Evolutionary conservation across 1,140 invertebrate genomes (phyloP).

Genomic region (Nephila pilipes): DNA sequence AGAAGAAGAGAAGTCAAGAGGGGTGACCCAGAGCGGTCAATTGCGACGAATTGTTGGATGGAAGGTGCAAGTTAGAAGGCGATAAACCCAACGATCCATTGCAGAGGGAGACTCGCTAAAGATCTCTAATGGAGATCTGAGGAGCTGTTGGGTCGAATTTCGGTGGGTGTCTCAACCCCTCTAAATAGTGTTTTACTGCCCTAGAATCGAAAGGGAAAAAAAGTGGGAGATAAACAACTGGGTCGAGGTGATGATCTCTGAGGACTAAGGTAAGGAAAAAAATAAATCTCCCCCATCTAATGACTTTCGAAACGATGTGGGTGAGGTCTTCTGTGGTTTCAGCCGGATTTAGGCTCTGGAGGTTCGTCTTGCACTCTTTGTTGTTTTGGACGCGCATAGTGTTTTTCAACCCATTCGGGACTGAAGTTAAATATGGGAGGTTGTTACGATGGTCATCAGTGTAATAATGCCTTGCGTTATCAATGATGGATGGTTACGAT

Average conservation of each 20-base stretch:
- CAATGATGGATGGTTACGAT: not conserved
- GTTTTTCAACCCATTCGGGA: not conserved
- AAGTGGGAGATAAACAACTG: constrained; percentile 4
- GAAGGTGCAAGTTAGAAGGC: constrained; percentile 19
- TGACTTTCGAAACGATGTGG: constrained; percentile 35
- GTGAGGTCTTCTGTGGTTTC: constrained; percentile 25
- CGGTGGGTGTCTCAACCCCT: constrained; percentile 18
- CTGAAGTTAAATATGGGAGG: not conserved
- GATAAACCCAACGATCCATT: constrained; percentile 59
- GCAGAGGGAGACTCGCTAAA: not conserved
- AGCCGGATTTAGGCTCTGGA: constrained; percentile 48
- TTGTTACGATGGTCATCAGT: constrained; percentile 1
- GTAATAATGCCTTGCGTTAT: not conserved
- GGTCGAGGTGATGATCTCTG: constrained; percentile 54
- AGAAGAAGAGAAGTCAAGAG: constrained; percentile 12
- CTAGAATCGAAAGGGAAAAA: constrained; percentile 27
- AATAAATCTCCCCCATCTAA: not conserved
- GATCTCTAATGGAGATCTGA: constrained; percentile 55
- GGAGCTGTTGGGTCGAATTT: constrained; percentile 26
- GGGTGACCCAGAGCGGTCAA: constrained; percentile 32
- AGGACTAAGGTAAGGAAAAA: not conserved
- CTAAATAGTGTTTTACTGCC: constrained; percentile 64
- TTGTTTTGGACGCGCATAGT: not conserved
- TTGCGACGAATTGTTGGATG: constrained; percentile 45
- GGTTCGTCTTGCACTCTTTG: not conserved